These are phyloP conservation scores for Ficedula albicollis DNA, from an alignment of 2,797 vertebrate species.

Conservation along the genomic window DNA sequence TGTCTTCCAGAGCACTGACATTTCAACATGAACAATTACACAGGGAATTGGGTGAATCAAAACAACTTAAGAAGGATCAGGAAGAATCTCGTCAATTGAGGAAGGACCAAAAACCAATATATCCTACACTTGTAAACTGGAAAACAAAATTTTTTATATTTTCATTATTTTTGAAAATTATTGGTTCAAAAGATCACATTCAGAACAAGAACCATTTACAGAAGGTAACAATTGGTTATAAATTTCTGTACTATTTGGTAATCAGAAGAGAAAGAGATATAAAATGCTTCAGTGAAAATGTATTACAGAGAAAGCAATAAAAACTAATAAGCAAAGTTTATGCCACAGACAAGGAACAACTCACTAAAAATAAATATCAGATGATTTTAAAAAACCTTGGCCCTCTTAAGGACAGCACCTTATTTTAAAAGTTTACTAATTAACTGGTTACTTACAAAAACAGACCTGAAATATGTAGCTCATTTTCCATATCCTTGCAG, in stretches of 20 bases:
- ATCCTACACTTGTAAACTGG: not conserved
- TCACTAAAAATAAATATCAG: not conserved
- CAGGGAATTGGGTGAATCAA: not conserved
- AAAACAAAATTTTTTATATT: not conserved
- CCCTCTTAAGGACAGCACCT: not conserved
- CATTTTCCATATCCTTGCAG: not conserved
- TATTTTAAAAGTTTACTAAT: slow-evolving; percentile 23
- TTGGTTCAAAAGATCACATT: not conserved
- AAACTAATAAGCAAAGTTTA: not conserved
- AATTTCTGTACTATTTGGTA: not conserved
- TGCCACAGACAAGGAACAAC: not conserved
- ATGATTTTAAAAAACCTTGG: not conserved
- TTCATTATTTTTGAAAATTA: not conserved
- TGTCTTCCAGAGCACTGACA: not conserved
- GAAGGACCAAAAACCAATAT: not conserved
- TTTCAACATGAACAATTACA: not conserved
- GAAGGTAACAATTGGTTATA: not conserved
- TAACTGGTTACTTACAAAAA: slow-evolving; percentile 29
- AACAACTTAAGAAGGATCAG: not conserved
- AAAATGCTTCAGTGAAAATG: not conserved
- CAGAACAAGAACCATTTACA: not conserved
- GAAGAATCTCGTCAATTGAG: not conserved
- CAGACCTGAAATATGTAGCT: not conserved
- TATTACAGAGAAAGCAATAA: not conserved
- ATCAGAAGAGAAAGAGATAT: not conserved